Percentiles rank a stretch among this genome's conserved stretches.
Evolutionary conservation across 2,113 vertebrate genomes (phyloP).

Genomic region (Pelodiscus sinensis): DNA sequence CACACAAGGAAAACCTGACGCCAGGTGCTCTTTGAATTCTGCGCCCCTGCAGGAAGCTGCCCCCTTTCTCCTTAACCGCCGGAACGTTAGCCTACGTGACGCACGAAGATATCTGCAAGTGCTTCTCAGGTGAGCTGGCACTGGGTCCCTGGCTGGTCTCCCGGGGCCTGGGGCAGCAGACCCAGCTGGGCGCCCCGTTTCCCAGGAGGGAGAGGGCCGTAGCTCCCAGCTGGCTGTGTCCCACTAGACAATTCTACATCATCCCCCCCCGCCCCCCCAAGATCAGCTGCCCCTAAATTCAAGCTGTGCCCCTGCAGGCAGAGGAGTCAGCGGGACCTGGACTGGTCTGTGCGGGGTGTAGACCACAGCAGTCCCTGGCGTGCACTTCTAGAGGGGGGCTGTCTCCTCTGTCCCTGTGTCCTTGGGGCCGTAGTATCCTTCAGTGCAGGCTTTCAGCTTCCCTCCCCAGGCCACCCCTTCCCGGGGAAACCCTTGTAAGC

Average conservation of each 20-base stretch:
- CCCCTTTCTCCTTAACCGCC: conserved; percentile 84
- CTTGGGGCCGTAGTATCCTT: not conserved
- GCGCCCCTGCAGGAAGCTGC: not conserved
- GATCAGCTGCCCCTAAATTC: not conserved
- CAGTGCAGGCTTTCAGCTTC: not conserved
- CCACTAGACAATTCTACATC: not conserved
- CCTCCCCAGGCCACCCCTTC: not conserved
- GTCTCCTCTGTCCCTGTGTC: not conserved
- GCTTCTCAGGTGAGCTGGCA: conserved; percentile 90
- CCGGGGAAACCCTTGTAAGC: not conserved
- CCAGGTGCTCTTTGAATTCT: not conserved
- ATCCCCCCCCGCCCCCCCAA: not conserved
- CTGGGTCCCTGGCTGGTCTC: too few species aligned
- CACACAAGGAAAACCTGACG: not conserved
- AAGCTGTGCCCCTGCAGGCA: not conserved
- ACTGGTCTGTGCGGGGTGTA: not conserved
- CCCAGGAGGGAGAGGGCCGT: not conserved
- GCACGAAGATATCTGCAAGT: conserved; percentile 96
- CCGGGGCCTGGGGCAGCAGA: accelerated
- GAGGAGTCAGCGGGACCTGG: not conserved
- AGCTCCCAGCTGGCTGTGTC: not conserved
- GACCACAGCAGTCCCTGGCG: not conserved
- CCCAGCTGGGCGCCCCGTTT: not conserved
- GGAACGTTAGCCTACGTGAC: conserved; percentile 93
- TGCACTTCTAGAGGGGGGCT: not conserved